These are phyloP conservation scores for Venustoraphidia nigricollis DNA, from an alignment of 2,888 invertebrate genomes.

Conservation along the genomic window DNA sequence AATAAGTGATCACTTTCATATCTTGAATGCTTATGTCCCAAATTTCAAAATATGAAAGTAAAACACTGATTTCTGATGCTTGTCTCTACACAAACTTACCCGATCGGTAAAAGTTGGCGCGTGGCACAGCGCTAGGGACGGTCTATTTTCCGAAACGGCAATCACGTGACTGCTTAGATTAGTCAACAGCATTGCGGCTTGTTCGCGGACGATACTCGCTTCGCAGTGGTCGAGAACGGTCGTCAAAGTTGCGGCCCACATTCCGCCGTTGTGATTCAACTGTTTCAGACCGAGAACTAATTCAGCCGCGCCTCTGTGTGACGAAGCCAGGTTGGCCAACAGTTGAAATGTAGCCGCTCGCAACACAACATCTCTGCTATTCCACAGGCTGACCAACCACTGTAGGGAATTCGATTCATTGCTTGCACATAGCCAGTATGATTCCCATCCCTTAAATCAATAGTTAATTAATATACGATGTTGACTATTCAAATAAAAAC, in stretches of 20 bases:
- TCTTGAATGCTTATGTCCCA: too few species aligned
- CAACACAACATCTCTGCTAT: slow-evolving; percentile 33
- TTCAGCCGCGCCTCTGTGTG: slow-evolving; percentile 19
- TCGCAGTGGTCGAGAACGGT: slow-evolving; percentile 31
- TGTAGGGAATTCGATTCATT: slow-evolving; percentile 16
- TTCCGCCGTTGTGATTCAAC: slow-evolving; percentile 18
- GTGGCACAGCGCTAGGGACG: slow-evolving; percentile 7
- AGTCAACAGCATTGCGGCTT: slow-evolving; percentile 33
- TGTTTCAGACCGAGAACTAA: slow-evolving; percentile 19
- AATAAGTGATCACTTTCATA: too few species aligned
- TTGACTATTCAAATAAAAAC: slow-evolving; percentile 4
- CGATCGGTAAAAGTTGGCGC: slow-evolving; percentile 11
- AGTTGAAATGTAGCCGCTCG: slow-evolving; percentile 36
- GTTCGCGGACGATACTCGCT: slow-evolving; percentile 35
- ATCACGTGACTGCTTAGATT: slow-evolving; percentile 26
- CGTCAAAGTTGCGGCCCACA: slow-evolving; percentile 23
- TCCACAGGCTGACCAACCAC: slow-evolving; percentile 31
- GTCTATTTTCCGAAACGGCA: neutral
- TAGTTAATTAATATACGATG: too few species aligned
- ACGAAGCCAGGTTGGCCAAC: slow-evolving; percentile 28
- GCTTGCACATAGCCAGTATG: slow-evolving; percentile 19
- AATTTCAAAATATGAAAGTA: too few species aligned
- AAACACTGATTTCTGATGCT: too few species aligned
- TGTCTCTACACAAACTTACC: slow-evolving; percentile 5
- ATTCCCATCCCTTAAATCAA: slow-evolving; percentile 21